These are phyloP conservation scores for Gymnogyps californianus DNA, from an alignment of 2,113 vertebrate species.

Conservation along the genomic window DNA sequence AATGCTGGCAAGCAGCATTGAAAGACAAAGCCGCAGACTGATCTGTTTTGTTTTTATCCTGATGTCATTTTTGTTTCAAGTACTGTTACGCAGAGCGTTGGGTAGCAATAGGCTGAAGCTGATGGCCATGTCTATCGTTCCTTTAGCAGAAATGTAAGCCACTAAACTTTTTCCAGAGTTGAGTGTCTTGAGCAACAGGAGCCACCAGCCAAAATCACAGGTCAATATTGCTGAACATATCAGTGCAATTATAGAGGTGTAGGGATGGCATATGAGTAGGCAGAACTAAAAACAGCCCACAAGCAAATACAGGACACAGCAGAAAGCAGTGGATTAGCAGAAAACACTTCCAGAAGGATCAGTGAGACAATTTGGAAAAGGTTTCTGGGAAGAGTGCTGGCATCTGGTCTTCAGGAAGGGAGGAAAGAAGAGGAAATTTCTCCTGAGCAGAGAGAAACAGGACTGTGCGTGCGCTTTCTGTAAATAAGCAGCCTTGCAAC, in stretches of 20 bases:
- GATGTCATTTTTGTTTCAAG: neutral
- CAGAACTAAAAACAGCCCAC: neutral
- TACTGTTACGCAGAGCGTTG: too few species aligned
- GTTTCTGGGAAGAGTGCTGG: neutral
- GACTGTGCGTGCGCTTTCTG: rapidly evolving
- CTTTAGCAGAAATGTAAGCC: neutral
- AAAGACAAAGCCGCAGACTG: neutral
- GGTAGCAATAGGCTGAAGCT: neutral
- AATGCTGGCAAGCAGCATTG: neutral
- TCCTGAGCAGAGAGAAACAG: neutral
- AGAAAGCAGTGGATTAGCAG: neutral
- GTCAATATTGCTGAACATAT: neutral
- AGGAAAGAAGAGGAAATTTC: neutral
- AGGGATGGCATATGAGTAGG: neutral
- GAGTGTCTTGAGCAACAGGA: neutral
- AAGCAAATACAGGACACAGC: neutral
- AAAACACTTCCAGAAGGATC: neutral
- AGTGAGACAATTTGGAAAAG: neutral
- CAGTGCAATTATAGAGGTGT: neutral
- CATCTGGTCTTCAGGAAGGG: neutral
- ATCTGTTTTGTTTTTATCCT: neutral
- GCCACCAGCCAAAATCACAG: neutral
- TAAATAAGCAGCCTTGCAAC: neutral
- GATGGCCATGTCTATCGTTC: neutral
- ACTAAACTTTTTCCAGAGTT: neutral